Evolutionary conservation across 2,113 vertebrate species (phyloP).

Genomic region (Sterrhoptilus dennistouni): DNA sequence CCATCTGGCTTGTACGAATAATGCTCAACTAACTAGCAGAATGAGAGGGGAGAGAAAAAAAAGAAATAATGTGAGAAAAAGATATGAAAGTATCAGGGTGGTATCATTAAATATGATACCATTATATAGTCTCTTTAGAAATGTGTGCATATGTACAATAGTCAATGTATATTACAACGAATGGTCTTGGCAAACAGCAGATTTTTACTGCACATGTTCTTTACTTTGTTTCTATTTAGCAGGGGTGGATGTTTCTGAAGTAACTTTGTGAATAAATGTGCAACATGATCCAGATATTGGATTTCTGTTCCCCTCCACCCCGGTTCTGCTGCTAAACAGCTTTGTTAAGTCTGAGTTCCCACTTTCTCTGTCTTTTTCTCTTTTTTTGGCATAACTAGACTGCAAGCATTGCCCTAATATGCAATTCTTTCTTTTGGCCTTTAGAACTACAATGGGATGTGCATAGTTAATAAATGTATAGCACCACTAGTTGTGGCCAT

Average conservation of each 20-base stretch:
- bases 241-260: neutral
- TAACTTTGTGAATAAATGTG: neutral
- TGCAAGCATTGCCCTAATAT: neutral
- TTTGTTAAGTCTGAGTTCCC: neutral
- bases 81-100: neutral
- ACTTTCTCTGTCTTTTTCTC: fast-evolving
- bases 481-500: neutral
- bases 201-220: neutral
- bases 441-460: neutral
- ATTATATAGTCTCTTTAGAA: neutral
- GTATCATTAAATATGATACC: neutral
- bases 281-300: neutral
- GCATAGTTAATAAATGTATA: neutral
- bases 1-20: slow-evolving; percentile 97
- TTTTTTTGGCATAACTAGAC: neutral
- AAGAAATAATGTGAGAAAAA: neutral
- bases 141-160: neutral
- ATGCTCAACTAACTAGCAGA: slow-evolving; percentile 89
- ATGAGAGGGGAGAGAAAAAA: neutral
- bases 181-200: neutral
- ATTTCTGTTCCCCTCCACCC: neutral
- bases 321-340: neutral
- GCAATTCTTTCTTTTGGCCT: neutral
- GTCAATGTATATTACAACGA: neutral
- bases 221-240: neutral